phyloP scores from a whole-genome alignment of 2,888 invertebrate genomes.

The Drosophila longiperda region DNA sequence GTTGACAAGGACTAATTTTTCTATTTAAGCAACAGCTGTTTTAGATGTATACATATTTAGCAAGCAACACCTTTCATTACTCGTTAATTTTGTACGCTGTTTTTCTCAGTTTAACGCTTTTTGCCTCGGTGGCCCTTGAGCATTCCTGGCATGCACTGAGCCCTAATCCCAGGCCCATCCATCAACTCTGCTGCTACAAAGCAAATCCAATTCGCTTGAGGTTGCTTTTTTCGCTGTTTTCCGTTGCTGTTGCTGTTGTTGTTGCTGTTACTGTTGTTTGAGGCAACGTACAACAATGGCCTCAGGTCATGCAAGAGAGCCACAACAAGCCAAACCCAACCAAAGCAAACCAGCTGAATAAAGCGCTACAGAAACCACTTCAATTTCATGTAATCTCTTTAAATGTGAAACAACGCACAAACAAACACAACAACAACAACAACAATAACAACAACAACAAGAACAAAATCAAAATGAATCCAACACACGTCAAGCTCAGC shows the following conservation, averaged over 20 bases:
- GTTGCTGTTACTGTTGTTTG: slow-evolving; percentile 19
- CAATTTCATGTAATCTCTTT: slow-evolving; percentile 78
- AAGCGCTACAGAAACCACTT: slow-evolving; percentile 59
- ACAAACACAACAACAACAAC: slow-evolving; percentile 49
- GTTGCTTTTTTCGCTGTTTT: slow-evolving; percentile 33
- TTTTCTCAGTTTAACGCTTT: slow-evolving; percentile 17
- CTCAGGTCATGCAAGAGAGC: slow-evolving; percentile 63
- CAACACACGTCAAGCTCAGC: slow-evolving; percentile 48
- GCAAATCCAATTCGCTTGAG: slow-evolving; percentile 76
- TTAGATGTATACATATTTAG: slow-evolving; percentile 30
- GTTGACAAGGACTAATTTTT: slow-evolving; percentile 12
- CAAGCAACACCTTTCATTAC: slow-evolving; percentile 47
- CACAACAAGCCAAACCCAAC: slow-evolving; percentile 27
- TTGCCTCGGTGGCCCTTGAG: slow-evolving; percentile 12
- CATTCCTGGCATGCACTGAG: slow-evolving; percentile 46
- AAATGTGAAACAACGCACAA: slow-evolving; percentile 69
- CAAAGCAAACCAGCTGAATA: slow-evolving; percentile 27
- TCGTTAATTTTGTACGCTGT: slow-evolving; percentile 56
- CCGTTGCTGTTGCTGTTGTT: slow-evolving; percentile 11
- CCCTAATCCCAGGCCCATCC: slow-evolving; percentile 72
- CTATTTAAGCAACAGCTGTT: slow-evolving; percentile 39
- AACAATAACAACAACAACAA: slow-evolving; percentile 42
- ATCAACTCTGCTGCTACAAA: slow-evolving; percentile 64
- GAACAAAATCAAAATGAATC: slow-evolving; percentile 27
- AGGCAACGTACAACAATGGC: slow-evolving; percentile 61